Conservation (phyloP, 2,888 invertebrate species). For the Cetonia aurata region DNA sequence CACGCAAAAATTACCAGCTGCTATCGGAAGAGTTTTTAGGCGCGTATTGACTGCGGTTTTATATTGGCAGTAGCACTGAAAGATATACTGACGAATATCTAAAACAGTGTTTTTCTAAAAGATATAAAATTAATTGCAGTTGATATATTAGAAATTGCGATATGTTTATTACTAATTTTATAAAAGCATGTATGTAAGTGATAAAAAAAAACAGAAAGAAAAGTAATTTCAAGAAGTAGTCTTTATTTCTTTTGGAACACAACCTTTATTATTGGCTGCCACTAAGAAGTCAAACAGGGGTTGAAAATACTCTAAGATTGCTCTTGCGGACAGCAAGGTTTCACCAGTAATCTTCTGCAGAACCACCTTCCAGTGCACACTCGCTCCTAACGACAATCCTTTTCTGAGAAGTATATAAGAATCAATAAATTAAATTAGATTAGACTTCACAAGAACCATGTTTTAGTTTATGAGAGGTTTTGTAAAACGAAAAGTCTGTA, state of each 20-base stretch:
- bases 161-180: not conserved
- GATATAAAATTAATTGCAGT: not conserved
- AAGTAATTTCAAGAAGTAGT: not conserved
- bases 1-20: too few species aligned
- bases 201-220: not conserved
- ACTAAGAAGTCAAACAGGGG: conserved; percentile 70
- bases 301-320: conserved; percentile 72
- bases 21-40: too few species aligned
- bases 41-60: too few species aligned
- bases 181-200: not conserved
- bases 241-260: conserved; percentile 1
- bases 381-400: conserved; percentile 67
- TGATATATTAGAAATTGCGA: not conserved
- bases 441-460: too few species aligned
- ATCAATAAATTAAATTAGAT: not conserved
- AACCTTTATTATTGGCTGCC: conserved; percentile 63
- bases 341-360: conserved; percentile 72
- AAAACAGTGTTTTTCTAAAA: not conserved
- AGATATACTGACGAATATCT: too few species aligned
- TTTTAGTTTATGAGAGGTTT: too few species aligned
- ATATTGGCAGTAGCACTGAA: too few species aligned
- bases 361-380: conserved; percentile 71
- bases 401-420: conserved; percentile 62
- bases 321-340: conserved; percentile 68
- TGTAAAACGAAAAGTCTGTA: too few species aligned